Evolutionary conservation across 2,113 vertebrate genomes (phyloP).

Genomic region (Tychaedon coryphoeus): DNA sequence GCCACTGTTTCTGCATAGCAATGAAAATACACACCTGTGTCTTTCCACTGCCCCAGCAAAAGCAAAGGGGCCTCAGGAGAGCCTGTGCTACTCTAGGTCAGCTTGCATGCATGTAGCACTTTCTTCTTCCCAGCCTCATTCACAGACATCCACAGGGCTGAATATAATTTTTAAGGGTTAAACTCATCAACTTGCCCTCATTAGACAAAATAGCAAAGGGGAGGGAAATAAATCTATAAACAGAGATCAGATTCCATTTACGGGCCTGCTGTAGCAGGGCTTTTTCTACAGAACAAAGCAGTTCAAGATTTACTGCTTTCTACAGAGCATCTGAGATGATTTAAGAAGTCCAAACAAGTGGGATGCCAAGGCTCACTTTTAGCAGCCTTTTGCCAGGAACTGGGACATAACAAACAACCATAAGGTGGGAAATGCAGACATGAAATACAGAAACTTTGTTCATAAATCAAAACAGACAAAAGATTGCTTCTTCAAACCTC

Average conservation of each 20-base stretch:
- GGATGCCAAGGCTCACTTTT: not conserved
- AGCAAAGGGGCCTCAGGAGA: not conserved
- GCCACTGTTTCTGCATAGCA: not conserved
- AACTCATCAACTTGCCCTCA: not conserved
- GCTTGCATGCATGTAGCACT: not conserved
- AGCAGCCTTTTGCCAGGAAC: not conserved
- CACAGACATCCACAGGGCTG: not conserved
- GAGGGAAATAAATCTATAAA: not conserved
- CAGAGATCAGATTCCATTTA: not conserved
- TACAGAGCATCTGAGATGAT: not conserved
- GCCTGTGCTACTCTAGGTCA: not conserved
- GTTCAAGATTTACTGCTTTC: not conserved
- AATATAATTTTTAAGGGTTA: not conserved
- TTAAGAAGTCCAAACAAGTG: not conserved
- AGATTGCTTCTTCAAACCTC: not conserved
- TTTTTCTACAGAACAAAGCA: not conserved
- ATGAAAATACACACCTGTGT: not conserved
- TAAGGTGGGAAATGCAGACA: not conserved
- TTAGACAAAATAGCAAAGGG: not conserved
- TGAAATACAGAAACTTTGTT: not conserved
- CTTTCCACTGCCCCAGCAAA: not conserved
- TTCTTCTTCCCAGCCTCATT: not conserved
- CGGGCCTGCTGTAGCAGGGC: not conserved
- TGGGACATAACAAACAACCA: not conserved
- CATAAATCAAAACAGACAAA: not conserved